Conservation (phyloP, 2,113 vertebrate genomes). For the Anguilla japonica region DNA sequence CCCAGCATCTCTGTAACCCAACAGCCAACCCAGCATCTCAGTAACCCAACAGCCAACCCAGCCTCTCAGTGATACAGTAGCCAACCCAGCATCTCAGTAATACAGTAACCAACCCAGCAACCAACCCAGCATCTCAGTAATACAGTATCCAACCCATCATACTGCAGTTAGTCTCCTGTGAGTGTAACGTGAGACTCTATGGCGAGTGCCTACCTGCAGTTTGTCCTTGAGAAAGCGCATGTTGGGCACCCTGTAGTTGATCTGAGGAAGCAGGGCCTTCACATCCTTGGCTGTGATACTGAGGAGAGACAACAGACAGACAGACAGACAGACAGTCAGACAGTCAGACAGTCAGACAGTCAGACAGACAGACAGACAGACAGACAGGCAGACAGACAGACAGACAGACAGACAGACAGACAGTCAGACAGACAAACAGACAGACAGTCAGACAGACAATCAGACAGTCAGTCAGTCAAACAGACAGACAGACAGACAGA, state of each 20-base stretch:
- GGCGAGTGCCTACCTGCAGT: constrained; percentile 66
- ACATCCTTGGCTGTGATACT: constrained; percentile 83
- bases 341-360: too few species aligned
- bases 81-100: too few species aligned
- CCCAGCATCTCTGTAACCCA: not conserved
- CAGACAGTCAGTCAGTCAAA: not conserved
- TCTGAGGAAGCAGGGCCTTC: constrained; percentile 79
- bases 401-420: not conserved
- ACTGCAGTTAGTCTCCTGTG: too few species aligned
- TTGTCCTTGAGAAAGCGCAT: constrained; percentile 84
- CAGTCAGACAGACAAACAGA: not conserved
- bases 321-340: constrained; percentile 27
- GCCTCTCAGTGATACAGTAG: too few species aligned
- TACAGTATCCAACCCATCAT: not conserved
- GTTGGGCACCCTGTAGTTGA: constrained; percentile 83
- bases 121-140: not conserved
- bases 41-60: not conserved
- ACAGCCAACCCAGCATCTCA: not conserved
- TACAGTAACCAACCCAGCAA: too few species aligned
- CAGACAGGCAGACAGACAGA: not conserved
- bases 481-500: not conserved
- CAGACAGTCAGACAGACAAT: not conserved
- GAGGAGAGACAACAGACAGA: not conserved
- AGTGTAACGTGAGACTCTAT: too few species aligned
- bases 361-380: not conserved